A percentile compares a stretch with the other conserved stretches of the same genome.
These are phyloP conservation scores for Dasypolia templi DNA, from an alignment of 2,888 invertebrate species.

Conservation along the genomic window DNA sequence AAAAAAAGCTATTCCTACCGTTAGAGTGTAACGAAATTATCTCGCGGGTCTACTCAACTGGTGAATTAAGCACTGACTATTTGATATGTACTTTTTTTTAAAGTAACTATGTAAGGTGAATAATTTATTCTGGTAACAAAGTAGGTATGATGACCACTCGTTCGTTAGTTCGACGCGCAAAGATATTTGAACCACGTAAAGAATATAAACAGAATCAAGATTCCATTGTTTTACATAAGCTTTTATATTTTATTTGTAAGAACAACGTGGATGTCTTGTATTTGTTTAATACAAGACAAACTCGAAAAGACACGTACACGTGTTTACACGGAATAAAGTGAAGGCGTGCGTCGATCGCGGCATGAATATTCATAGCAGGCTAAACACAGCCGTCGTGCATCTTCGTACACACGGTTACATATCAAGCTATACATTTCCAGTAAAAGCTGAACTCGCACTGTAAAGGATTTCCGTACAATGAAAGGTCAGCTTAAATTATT, in stretches of 20 bases:
- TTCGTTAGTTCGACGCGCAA: not conserved
- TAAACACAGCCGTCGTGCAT: conserved; percentile 59
- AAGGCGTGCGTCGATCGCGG: conserved; percentile 81
- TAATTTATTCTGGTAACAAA: not conserved
- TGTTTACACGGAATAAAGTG: conserved; percentile 85
- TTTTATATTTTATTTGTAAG: conserved; percentile 51
- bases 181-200: not conserved
- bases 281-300: conserved; percentile 82
- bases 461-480: no score
- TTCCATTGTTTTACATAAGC: conserved; percentile 3
- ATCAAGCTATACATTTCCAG: no score
- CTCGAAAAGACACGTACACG: conserved; percentile 83
- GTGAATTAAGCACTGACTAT: not conserved
- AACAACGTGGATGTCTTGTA: conserved; percentile 68
- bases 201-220: not conserved
- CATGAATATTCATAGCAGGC: conserved; percentile 85
- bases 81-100: not conserved
- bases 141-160: not conserved
- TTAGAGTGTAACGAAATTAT: no score
- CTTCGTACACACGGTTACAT: no score
- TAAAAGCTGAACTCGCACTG: no score
- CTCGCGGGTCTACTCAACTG: not conserved
- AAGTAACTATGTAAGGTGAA: not conserved
- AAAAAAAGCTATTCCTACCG: no score
- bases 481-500: no score